Conservation (phyloP, 92 coral and sea anemone genomes). For the Desmophyllum pertusum region DNA sequence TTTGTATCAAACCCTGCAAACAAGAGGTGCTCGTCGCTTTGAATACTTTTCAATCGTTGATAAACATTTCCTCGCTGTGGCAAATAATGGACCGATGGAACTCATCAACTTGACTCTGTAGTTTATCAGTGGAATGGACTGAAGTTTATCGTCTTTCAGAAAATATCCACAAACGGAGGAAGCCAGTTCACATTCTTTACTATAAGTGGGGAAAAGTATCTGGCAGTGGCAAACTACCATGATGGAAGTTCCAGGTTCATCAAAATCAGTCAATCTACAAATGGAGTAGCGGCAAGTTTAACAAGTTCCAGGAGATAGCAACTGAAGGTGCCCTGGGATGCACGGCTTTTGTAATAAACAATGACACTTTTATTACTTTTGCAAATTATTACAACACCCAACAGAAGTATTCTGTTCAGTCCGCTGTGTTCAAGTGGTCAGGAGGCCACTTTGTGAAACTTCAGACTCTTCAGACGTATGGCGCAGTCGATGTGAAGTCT, state of each 20-base stretch:
- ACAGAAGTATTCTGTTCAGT: conserved; percentile 14
- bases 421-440: conserved; percentile 53
- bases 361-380: conserved; percentile 32
- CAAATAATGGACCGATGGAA: conserved; percentile 11
- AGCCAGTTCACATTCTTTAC: neutral
- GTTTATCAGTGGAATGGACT: conserved; percentile 32
- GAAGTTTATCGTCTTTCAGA: conserved; percentile 5
- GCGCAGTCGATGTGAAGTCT: conserved; percentile 11
- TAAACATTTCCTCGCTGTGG: conserved; percentile 41
- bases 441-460: conserved; percentile 22
- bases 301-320: conserved; percentile 41
- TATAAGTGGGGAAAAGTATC: conserved; percentile 35
- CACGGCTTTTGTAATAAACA: conserved; percentile 24
- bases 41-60: conserved; percentile 46
- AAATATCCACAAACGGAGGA: conserved; percentile 17
- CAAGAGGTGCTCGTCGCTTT: conserved; percentile 29
- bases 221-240: conserved; percentile 23
- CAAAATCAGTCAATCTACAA: conserved; percentile 49
- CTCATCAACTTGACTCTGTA: neutral
- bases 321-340: conserved; percentile 43
- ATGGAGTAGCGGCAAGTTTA: conserved; percentile 32
- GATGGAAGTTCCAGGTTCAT: conserved; percentile 15
- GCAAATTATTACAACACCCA: conserved; percentile 36
- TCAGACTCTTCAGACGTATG: conserved; percentile 42
- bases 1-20: conserved; percentile 24